Evolutionary conservation across 2,888 invertebrate species (phyloP), one percentile per base, ranked within the genome.

Genomic region (Leucophenga maculata): DNA sequence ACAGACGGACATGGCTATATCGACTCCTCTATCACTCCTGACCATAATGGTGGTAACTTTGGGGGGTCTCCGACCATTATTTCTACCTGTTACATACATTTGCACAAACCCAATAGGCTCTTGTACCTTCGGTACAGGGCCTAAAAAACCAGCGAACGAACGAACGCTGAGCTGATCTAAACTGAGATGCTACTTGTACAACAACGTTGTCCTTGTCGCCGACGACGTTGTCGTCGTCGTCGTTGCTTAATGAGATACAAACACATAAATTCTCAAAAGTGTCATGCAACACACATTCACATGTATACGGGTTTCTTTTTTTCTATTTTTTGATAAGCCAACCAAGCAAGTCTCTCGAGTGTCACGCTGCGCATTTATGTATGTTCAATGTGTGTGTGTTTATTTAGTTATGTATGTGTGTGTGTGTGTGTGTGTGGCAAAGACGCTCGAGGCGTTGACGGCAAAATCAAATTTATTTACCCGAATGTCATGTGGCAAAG

Each of bases 251-350:
- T 86, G 86, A 86, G 86, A 86, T 84, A 86, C 84, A 86, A 86
- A 85, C 85, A 86, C 86, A 86, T 86, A 86, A 86, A 86, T 86
- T 86, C 77, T 82, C 77, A 82, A 85, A 86, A 85, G 85, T 86
- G 86, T 86, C 86, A 86, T 80, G 82, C 82, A 79, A 82, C 82
- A 82, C 79, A 85, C 80, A 83, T 82, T 83, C 52, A 16, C 52
- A 16, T 20, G 16, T 14, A 55, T 26, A 50, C 4, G 80, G 72
- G 79, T 71, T 74, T 74, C 77, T 71, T 75, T 18, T 44, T 67
- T 22, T 20, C 68, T 72, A 65, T 69, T 75, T 75, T 82, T 85
- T 85, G 86, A 86, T 86, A 86, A 86, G 85, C 86, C 78, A 75
- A 75, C 73, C 39, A 75, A 68, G 69, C 69, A 67, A 71, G 68